Percentiles rank a stretch among this genome's conserved stretches.
These are phyloP conservation scores for Erpornis zantholeuca DNA, from an alignment of 2,113 vertebrate species.

Conservation along the genomic window DNA sequence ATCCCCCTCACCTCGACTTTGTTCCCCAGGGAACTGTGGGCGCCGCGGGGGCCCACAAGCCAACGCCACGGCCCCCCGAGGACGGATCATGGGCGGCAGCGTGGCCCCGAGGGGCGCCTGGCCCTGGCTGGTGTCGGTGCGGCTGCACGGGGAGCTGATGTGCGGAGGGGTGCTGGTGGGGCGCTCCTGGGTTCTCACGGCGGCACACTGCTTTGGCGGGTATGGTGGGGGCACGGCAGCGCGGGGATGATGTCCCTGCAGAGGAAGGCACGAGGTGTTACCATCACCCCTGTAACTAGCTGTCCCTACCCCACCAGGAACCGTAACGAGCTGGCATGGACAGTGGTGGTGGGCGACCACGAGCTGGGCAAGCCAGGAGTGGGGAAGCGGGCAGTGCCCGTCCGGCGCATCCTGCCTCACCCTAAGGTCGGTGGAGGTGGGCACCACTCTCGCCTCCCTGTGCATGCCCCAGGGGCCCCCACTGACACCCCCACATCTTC, in stretches of 20 bases:
- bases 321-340: constrained; percentile 87
- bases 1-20: background rate
- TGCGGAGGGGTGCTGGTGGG: constrained; percentile 92
- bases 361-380: constrained; percentile 77
- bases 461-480: fast-evolving
- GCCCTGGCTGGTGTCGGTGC: constrained; percentile 93
- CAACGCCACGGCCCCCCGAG: background rate
- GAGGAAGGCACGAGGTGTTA: background rate
- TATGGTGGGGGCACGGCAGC: background rate
- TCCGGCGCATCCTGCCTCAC: constrained; percentile 89
- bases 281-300: background rate
- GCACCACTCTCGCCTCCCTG: background rate
- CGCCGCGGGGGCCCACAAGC: background rate
- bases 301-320: constrained; percentile 60
- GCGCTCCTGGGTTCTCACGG: constrained; percentile 89
- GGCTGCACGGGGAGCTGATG: constrained; percentile 86
- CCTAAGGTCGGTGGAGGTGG: constrained; percentile 80
- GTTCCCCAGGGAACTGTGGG: constrained; percentile 14
- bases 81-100: constrained; percentile 81
- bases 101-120: constrained; percentile 82
- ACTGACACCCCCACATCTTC: background rate
- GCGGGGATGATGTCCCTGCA: background rate
- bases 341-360: constrained; percentile 84
- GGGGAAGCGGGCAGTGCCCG: constrained; percentile 77
- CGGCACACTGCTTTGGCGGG: constrained; percentile 93